Percentiles rank a stretch among this genome's conserved stretches.
Evolutionary conservation across 2,113 vertebrate species (phyloP).

Genomic region (Abramis brama): DNA sequence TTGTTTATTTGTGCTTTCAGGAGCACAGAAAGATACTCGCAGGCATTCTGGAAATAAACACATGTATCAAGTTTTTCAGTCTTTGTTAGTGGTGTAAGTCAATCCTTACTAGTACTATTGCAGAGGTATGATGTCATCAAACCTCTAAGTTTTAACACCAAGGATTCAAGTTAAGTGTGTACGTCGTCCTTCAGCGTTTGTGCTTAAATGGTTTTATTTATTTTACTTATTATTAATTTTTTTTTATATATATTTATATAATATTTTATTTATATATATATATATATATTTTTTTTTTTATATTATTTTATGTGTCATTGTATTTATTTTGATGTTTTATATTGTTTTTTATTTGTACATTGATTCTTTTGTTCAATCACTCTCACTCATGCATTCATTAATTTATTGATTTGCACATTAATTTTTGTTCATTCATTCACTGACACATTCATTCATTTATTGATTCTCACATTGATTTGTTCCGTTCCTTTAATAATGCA

Average conservation of each 20-base stretch:
- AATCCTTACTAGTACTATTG: not conserved
- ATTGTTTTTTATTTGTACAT: not conserved
- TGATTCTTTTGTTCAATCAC: not conserved
- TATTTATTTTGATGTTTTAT: too few relatives aligned
- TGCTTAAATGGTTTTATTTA: not conserved
- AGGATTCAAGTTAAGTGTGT: not conserved
- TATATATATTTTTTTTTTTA: too few relatives aligned
- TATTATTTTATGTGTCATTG: too few relatives aligned
- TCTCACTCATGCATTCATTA: not conserved
- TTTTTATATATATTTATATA: too few relatives aligned
- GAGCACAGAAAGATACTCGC: constrained; percentile 27
- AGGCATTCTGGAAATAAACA: not conserved
- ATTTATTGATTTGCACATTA: not conserved
- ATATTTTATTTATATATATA: too few relatives aligned
- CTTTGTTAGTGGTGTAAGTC: not conserved
- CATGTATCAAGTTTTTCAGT: not conserved
- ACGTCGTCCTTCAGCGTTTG: not conserved
- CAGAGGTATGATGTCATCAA: not conserved
- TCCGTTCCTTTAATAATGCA: not conserved
- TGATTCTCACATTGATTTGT: not conserved
- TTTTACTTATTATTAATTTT: not conserved
- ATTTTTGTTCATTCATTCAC: not conserved
- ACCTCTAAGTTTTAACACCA: not conserved
- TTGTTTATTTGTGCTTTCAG: constrained; percentile 40
- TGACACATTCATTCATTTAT: not conserved